Evolutionary conservation across 2,797 vertebrate species (phyloP), one percentile per base, ranked within the genome.

Genomic region (Aratinga solstitialis): DNA sequence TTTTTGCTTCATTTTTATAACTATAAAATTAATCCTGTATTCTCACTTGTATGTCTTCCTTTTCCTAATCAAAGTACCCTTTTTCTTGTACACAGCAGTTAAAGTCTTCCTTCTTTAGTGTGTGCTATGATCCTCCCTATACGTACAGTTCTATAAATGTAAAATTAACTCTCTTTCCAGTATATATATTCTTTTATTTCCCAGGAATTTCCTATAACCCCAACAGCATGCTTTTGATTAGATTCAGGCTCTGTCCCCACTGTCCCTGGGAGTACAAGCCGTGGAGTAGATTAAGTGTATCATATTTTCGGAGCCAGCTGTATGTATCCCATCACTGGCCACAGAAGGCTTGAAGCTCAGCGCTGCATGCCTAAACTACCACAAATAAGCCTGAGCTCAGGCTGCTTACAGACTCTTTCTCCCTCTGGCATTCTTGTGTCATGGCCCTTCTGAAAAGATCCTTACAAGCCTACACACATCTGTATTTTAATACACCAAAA

Each of bases 391-490:
- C 30, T 21, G 19, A 85, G 63, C 36, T 58, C 79, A 26, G 36
- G 30, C 71, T 84, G 47, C 66, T 78, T 56, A 13, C 34, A 72
- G 63, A 65, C 26, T 0, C 0, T 23, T 48, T 50, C 54, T 85
- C 42, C 29, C 47, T 62, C 50, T 3, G 45, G 42, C 20, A 42
- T 24, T 48, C 30, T 13, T 10, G 42, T 13, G 54, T 34, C 79
- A 83, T 14, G 30, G 10, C 29, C 9, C 24, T 56, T 63, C 78
- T 82, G 43, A 87, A 75, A 71, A 81, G 32, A 63, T 10, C 34
- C 17, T 27, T 51, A 1, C 12, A 61, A 80, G 21, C 61, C 53
- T 45, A 14, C 1, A 0, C 0, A 5, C 24, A 22, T 30, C n/a
- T 10, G 4, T 53, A 13, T 48, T 76, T 82, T 48, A 72, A 43